These are phyloP conservation scores for Hoplodrina ambigua DNA, from an alignment of 2,888 invertebrate species.

Conservation along the genomic window DNA sequence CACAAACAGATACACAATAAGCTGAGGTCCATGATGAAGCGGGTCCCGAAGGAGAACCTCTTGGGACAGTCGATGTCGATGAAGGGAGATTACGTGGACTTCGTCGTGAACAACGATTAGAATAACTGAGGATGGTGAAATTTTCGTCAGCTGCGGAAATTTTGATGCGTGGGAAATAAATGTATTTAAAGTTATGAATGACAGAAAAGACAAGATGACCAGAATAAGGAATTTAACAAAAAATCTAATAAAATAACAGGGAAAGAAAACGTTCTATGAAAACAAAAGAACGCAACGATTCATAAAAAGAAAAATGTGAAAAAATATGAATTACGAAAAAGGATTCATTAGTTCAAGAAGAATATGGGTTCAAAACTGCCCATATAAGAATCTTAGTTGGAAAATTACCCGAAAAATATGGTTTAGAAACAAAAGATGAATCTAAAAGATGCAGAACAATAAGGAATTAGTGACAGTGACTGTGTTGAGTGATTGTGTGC, in stretches of 20 bases:
- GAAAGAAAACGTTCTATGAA: background rate
- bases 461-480: background rate
- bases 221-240: background rate
- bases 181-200: conserved; percentile 14
- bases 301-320: background rate
- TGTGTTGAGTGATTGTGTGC: conserved; percentile 36
- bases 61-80: conserved; percentile 68
- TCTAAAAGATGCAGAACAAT: background rate
- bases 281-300: background rate
- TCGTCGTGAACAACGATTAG: conserved; percentile 86
- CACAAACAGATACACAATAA: conserved; percentile 79
- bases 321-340: background rate
- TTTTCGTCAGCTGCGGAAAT: background rate
- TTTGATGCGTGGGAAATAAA: background rate
- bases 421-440: background rate
- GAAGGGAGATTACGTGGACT: conserved; percentile 83
- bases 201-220: background rate
- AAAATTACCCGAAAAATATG: too few species aligned
- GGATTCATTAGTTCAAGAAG: background rate
- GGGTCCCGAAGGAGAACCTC: conserved; percentile 82
- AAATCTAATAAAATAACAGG: background rate
- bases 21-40: conserved; percentile 75
- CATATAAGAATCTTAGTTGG: too few species aligned
- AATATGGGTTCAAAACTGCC: background rate
- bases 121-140: background rate